A percentile compares a stretch with the other conserved stretches of the same genome.
These are phyloP conservation scores for Tineola bisselliella DNA, from an alignment of 2,888 invertebrate genomes.

Conservation along the genomic window DNA sequence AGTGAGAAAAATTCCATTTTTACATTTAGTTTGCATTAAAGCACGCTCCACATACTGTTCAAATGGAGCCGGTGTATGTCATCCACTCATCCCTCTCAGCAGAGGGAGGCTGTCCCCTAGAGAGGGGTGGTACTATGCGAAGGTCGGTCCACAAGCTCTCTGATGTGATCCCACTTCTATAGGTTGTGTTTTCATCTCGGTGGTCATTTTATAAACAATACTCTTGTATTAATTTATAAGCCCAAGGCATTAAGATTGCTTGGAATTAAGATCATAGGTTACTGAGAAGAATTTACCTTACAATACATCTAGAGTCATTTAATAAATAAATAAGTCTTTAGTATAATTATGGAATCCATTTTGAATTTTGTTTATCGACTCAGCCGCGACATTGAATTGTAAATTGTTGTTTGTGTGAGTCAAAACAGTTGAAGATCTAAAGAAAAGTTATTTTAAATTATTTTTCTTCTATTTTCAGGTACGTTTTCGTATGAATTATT, in stretches of 20 bases:
- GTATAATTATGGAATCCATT: too few species aligned
- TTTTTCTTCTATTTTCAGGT: not conserved
- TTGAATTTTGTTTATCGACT: too few species aligned
- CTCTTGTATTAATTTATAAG: too few species aligned
- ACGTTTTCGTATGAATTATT: not conserved
- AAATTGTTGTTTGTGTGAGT: too few species aligned
- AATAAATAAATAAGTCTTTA: too few species aligned
- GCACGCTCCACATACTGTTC: not conserved
- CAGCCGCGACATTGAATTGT: too few species aligned
- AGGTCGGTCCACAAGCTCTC: conserved; percentile 2
- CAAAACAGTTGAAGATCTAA: too few species aligned
- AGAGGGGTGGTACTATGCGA: not conserved
- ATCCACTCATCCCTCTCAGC: not conserved
- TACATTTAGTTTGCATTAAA: conserved; percentile 6
- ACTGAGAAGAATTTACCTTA: too few species aligned
- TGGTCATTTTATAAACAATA: too few species aligned
- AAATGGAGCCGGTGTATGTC: not conserved
- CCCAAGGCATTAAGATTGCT: too few species aligned
- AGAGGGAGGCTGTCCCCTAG: not conserved
- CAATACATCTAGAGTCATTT: too few species aligned
- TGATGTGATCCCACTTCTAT: conserved; percentile 5
- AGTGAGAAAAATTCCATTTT: not conserved
- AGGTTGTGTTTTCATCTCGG: conserved; percentile 2
- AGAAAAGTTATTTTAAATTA: not conserved
- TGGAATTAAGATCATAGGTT: too few species aligned